phyloP scores from a whole-genome alignment of 1,140 invertebrate species.

The Drusus annulatus region DNA sequence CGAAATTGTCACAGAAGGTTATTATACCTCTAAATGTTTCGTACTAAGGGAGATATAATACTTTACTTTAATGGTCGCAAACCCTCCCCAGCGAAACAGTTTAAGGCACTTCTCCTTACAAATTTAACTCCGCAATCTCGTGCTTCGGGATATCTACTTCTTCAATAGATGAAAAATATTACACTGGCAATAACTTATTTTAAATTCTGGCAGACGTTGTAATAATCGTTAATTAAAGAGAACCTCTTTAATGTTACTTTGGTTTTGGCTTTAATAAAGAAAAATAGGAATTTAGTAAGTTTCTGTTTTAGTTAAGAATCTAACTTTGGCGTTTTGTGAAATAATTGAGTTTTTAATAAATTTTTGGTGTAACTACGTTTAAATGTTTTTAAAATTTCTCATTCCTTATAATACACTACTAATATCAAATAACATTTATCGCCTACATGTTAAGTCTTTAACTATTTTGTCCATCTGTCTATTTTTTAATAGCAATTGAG shows the following conservation, averaged over 20 bases:
- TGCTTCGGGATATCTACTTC: constrained; percentile 27
- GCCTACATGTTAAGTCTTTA: too few relatives aligned
- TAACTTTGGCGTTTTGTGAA: too few relatives aligned
- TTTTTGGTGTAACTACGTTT: too few relatives aligned
- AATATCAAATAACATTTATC: too few relatives aligned
- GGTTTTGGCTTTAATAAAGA: constrained; percentile 21
- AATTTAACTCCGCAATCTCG: constrained; percentile 39
- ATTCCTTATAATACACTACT: too few relatives aligned
- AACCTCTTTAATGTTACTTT: constrained; percentile 32
- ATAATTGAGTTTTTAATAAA: too few relatives aligned
- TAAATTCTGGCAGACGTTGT: constrained; percentile 31
- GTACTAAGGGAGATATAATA: constrained; percentile 37
- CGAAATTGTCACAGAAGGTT: constrained; percentile 39
- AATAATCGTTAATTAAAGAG: constrained; percentile 39
- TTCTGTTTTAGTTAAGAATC: not conserved
- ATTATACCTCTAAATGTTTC: constrained; percentile 36
- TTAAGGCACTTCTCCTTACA: constrained; percentile 32
- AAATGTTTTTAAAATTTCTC: too few relatives aligned
- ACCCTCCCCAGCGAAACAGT: constrained; percentile 33
- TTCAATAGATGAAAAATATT: constrained; percentile 35
- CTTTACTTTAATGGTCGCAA: constrained; percentile 33
- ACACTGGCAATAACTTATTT: constrained; percentile 33
- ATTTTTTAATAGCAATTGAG: too few relatives aligned
- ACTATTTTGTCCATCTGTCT: too few relatives aligned
- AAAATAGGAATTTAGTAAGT: constrained; percentile 10